Conservation (phyloP, 1,140 invertebrate species). For the Aphis gossypii region DNA sequence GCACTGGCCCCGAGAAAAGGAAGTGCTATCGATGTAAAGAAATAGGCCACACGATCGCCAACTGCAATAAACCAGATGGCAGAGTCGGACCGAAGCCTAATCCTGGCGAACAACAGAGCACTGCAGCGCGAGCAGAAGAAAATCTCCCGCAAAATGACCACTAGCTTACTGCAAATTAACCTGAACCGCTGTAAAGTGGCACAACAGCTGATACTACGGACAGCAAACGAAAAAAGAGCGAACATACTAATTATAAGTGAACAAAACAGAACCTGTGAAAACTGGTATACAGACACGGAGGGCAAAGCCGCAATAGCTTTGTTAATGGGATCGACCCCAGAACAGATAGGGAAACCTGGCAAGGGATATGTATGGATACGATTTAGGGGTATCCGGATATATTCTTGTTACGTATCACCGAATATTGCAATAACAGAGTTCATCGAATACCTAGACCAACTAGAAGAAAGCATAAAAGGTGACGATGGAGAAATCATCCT, state of each 20-base stretch:
- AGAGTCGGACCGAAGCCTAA: background rate
- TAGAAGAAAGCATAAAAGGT: background rate
- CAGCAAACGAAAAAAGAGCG: no score
- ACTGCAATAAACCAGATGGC: background rate
- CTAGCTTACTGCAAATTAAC: no score
- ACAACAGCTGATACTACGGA: no score
- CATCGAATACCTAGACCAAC: background rate
- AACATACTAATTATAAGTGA: no score
- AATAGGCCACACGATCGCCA: background rate
- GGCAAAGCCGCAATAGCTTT: no score
- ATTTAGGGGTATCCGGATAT: background rate
- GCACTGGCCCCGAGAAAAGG: background rate
- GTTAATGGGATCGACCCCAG: no score
- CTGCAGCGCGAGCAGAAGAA: no score
- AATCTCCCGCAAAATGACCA: no score
- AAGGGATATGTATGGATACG: background rate
- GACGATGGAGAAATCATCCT: background rate
- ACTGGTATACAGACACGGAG: no score
- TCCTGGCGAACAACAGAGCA: no score
- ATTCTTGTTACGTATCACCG: slow-evolving; percentile 22
- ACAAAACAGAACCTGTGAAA: no score
- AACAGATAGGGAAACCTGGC: background rate
- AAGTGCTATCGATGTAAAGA: background rate
- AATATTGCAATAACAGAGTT: background rate
- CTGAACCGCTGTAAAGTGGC: no score